phyloP scores from a whole-genome alignment of 2,113 vertebrate species.

The Sinocyclocheilus anophthalmus region DNA sequence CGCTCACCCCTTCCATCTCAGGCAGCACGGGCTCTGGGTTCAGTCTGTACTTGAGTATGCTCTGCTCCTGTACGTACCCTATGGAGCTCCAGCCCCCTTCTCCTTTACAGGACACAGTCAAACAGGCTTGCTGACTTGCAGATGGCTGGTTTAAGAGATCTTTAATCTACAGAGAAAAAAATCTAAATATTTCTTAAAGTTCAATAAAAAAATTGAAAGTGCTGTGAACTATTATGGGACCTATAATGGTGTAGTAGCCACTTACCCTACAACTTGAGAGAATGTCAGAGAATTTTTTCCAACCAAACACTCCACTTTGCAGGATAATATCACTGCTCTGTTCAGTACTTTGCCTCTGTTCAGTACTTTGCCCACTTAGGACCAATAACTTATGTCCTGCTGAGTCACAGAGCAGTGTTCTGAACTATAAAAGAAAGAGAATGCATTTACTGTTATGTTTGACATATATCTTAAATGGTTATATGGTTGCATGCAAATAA shows the following conservation, averaged over 20 bases:
- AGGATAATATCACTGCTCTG: slow-evolving; percentile 86
- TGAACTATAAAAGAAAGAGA: slow-evolving; percentile 73
- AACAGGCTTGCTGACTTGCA: slow-evolving; percentile 77
- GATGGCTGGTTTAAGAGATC: slow-evolving; percentile 81
- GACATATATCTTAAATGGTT: not conserved
- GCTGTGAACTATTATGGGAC: not conserved
- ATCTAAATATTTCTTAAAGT: not conserved
- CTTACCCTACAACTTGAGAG: slow-evolving; percentile 85
- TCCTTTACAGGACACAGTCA: slow-evolving; percentile 88
- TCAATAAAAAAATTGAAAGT: not conserved
- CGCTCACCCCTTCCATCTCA: slow-evolving; percentile 92
- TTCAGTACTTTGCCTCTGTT: slow-evolving; percentile 89
- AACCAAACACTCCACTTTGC: slow-evolving; percentile 86
- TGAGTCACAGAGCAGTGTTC: slow-evolving; percentile 82
- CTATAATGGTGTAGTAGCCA: not conserved
- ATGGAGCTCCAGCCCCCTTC: slow-evolving; percentile 92
- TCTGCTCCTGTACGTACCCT: slow-evolving; percentile 80
- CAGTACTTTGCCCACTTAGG: slow-evolving; percentile 88
- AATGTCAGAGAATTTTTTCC: slow-evolving; percentile 83
- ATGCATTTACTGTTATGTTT: not conserved
- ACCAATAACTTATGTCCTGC: slow-evolving; percentile 87
- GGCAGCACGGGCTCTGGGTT: slow-evolving; percentile 87
- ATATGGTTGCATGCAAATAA: not conserved
- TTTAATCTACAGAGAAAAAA: slow-evolving; percentile 77
- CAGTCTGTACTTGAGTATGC: slow-evolving; percentile 80